phyloP scores from a whole-genome alignment of 2,888 invertebrate genomes.

The Gerris lacustris region DNA sequence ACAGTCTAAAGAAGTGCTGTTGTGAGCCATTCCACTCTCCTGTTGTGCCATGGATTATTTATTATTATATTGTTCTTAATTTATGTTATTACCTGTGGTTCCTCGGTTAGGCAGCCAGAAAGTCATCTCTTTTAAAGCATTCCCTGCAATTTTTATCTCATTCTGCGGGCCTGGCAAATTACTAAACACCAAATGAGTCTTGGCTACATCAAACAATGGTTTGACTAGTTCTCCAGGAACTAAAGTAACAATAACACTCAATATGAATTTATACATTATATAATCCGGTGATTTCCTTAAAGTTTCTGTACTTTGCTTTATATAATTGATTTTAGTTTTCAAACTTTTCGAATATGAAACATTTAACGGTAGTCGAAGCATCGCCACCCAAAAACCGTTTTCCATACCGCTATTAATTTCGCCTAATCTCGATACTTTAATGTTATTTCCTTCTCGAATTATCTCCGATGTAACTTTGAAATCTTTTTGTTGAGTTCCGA shows the following conservation, averaged over 20 bases:
- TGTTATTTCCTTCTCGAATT: conserved; percentile 10
- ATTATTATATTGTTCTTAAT: not conserved
- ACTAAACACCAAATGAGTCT: conserved; percentile 43
- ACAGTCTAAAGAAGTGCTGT: too few relatives aligned
- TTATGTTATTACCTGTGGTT: conserved; percentile 37
- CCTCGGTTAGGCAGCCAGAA: conserved; percentile 45
- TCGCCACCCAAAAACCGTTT: conserved; percentile 43
- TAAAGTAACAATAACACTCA: conserved; percentile 39
- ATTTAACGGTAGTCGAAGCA: conserved; percentile 40
- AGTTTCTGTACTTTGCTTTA: conserved; percentile 33
- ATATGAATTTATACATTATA: conserved; percentile 41
- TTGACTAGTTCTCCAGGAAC: conserved; percentile 39
- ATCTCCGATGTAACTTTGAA: conserved; percentile 14
- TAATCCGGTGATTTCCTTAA: conserved; percentile 39
- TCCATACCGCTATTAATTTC: conserved; percentile 30
- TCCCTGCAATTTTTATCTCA: conserved; percentile 38
- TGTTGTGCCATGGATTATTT: too few relatives aligned
- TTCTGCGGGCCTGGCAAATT: conserved; percentile 42
- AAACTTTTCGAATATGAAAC: conserved; percentile 16
- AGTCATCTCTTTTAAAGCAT: conserved; percentile 39
- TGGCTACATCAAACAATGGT: conserved; percentile 38
- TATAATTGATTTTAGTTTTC: conserved; percentile 21
- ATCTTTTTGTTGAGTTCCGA: conserved; percentile 14
- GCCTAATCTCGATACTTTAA: not conserved
- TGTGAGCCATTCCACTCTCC: too few relatives aligned